These are phyloP conservation scores for Coptodon rendalli DNA, from an alignment of 2,113 vertebrate genomes.

Conservation along the genomic window DNA sequence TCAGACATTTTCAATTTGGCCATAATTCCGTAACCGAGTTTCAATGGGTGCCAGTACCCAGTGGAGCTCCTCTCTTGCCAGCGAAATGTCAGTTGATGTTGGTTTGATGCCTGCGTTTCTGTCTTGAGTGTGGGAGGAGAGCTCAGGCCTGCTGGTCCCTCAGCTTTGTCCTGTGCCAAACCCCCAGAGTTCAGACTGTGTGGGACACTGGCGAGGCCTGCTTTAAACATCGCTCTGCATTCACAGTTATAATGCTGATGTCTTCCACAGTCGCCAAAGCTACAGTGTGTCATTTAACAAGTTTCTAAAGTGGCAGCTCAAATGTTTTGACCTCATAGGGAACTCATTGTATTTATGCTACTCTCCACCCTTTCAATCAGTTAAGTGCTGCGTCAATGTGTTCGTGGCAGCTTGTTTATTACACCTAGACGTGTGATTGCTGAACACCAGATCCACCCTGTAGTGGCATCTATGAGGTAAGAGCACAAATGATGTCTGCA, in stretches of 20 bases:
- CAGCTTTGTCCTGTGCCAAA: background rate
- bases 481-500: background rate
- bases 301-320: background rate
- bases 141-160: background rate
- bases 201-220: background rate
- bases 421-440: constrained; percentile 4
- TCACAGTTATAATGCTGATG: background rate
- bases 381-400: background rate
- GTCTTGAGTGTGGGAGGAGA: background rate
- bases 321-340: constrained; percentile 3
- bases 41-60: background rate
- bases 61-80: background rate
- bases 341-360: background rate
- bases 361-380: constrained; percentile 9
- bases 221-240: background rate
- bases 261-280: background rate
- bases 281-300: background rate
- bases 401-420: background rate
- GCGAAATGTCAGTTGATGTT: background rate
- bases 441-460: constrained; percentile 13
- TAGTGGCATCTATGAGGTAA: constrained; percentile 39
- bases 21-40: background rate
- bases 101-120: constrained; percentile 11
- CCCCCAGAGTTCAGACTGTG: constrained; percentile 16
- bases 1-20: background rate